Conservation (phyloP, 2,113 vertebrate genomes). For the Emydocephalus ijimae region DNA sequence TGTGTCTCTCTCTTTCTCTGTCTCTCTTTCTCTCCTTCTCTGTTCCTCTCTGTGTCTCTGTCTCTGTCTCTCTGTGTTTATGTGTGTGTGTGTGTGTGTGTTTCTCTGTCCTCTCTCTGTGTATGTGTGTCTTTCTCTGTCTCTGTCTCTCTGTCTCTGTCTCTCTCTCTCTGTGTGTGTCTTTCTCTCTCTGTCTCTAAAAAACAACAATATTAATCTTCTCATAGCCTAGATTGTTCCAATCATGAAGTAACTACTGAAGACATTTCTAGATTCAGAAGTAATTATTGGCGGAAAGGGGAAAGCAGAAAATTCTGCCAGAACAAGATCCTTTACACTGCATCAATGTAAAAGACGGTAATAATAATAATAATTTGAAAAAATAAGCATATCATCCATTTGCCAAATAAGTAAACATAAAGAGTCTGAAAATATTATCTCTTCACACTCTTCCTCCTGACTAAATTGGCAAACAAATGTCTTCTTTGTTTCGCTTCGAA, state of each 20-base stretch:
- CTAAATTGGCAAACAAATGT: neutral
- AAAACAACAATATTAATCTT: neutral
- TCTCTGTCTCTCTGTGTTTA: no score
- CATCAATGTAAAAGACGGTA: no score
- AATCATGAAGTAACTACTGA: neutral
- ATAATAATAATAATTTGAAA: no score
- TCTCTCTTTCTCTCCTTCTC: no score
- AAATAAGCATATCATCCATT: neutral
- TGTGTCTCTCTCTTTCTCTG: no score
- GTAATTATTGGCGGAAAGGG: neutral
- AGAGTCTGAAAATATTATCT: neutral
- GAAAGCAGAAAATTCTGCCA: neutral
- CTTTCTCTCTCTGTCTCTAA: neutral
- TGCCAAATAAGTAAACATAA: neutral
- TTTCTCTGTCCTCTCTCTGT: no score
- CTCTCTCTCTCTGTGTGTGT: no score
- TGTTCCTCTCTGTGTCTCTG: no score
- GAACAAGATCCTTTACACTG: neutral
- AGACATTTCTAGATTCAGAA: neutral
- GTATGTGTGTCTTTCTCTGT: no score
- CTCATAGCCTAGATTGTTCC: neutral
- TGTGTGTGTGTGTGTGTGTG: no score
- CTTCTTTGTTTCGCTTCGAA: slow-evolving; percentile 31
- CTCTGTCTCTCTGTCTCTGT: no score
- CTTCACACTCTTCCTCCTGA: neutral